Percentiles rank a stretch among this genome's conserved stretches.
phyloP scores from a whole-genome alignment of 1,140 invertebrate genomes.

The Papilio polyxenes region DNA sequence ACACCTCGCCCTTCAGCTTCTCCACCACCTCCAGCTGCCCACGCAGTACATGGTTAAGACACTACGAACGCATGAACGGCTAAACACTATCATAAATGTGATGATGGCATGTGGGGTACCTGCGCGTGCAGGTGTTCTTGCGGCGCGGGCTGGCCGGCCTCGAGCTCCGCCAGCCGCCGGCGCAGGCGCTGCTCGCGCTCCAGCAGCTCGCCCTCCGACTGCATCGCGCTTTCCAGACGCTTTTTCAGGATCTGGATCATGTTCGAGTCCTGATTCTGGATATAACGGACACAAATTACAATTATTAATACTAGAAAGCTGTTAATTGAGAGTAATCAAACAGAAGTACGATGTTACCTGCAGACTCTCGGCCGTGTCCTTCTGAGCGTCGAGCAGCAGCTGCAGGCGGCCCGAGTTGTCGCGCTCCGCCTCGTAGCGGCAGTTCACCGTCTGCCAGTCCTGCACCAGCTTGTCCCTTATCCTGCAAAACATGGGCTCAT shows the following conservation, averaged over 20 bases:
- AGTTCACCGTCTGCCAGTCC: constrained; percentile 60
- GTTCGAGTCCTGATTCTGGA: constrained; percentile 82
- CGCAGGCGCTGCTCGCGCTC: constrained; percentile 82
- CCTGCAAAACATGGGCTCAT: constrained; percentile 43
- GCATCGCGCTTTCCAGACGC: constrained; percentile 82
- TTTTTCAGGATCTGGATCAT: constrained; percentile 83
- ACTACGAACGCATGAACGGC: neutral
- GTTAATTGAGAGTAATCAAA: neutral
- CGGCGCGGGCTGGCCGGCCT: constrained; percentile 51
- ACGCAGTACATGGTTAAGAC: neutral
- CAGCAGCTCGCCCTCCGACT: constrained; percentile 83
- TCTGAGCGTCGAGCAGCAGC: constrained; percentile 71
- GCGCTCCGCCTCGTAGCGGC: constrained; percentile 65
- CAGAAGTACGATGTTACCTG: constrained; percentile 53
- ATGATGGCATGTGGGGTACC: neutral
- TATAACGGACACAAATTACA: neutral
- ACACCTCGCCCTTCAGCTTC: constrained; percentile 77
- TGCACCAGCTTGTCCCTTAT: constrained; percentile 65
- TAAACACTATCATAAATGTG: neutral
- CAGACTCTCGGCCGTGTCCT: constrained; percentile 62
- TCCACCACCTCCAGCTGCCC: constrained; percentile 70
- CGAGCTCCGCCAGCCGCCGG: constrained; percentile 79
- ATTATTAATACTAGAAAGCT: neutral
- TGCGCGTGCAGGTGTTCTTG: neutral
- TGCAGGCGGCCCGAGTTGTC: constrained; percentile 69